Percentiles rank a stretch among this genome's conserved stretches.
These are phyloP conservation scores for Macaca fascicularis DNA, from an alignment of 2,113 vertebrate species.

Conservation along the genomic window DNA sequence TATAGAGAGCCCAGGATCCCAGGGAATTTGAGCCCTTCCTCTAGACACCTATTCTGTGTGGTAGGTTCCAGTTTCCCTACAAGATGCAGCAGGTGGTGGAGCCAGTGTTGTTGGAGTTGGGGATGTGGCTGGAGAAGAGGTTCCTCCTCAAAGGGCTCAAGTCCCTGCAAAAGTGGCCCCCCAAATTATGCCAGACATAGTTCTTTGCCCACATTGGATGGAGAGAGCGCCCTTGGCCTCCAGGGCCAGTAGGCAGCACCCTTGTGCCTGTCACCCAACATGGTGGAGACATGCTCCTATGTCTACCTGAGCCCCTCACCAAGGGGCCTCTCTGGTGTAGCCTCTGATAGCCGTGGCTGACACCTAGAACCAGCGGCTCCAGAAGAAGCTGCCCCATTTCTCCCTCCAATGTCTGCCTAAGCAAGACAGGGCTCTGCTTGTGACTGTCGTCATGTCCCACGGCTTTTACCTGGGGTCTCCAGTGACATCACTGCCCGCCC, in stretches of 20 bases:
- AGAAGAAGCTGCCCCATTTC: neutral
- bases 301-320: neutral
- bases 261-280: neutral
- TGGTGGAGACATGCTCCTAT: accelerated
- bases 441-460: neutral
- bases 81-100: neutral
- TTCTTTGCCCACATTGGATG: neutral
- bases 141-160: neutral
- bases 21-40: neutral
- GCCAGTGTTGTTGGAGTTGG: neutral
- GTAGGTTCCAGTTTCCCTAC: neutral
- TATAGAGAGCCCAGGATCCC: neutral
- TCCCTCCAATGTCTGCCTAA: neutral
- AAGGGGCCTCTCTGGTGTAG: neutral
- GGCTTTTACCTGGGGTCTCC: slow-evolving; percentile 57
- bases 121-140: neutral
- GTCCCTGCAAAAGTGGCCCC: neutral
- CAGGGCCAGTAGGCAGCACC: neutral
- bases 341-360: neutral
- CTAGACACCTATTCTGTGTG: neutral
- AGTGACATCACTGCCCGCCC: slow-evolving; percentile 53
- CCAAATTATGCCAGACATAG: neutral
- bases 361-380: neutral
- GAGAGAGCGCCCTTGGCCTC: neutral
- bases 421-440: slow-evolving; percentile 38